Base-by-base conservation (phyloP, 2,797 vertebrate species). In the Schizopygopsis malacanthus region DNA sequence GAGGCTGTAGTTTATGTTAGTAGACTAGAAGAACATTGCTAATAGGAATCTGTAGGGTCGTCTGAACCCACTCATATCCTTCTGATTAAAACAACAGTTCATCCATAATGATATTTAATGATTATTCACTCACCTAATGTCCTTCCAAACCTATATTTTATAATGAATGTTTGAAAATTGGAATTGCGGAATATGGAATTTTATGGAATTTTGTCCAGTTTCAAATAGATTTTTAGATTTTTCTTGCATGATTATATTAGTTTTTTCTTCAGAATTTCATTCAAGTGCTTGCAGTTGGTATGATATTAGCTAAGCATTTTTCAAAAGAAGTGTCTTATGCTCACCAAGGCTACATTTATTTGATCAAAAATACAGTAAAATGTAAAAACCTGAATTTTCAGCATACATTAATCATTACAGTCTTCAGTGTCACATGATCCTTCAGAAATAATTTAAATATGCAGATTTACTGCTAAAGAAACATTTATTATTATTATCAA, bases 1-100 rank as follows among this genome's bases (percentile, higher is more conserved):
- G 92, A 94, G 91, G 82, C 82, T 47, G 79, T 81, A 11, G 39
- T 47, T 45, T 81, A 76, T 89, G 79, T 92, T 80, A 37, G 37
- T 72, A 67, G 69, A 59, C 12, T 81, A 81, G 18, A n/a, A 45
- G 6, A 79, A 28, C 20, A 70, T 39, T 80, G 20, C n/a, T 81
- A 6, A 20, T 43, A 33, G 39, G 13, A 79, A 63, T 65, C 59
- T 79, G 39, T 65, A 63, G 77, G 63, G 22, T 63, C 65, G n/a
- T 20, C 50, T 76, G 45, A 76, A 37, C 69, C 9, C 69, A 4
- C 22, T 61, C 56, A 28, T 41, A 45, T 45, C 4, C 4, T 18
- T 78, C 52, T 28, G 6, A 61, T 59, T 79, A 43, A 79, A 79
- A 61, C 20, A 79, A 16, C 10, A 43, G 56, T 59, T 43, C 22